These are phyloP conservation scores for Arctia plantaginis DNA, from an alignment of 2,888 invertebrate species.

Conservation along the genomic window DNA sequence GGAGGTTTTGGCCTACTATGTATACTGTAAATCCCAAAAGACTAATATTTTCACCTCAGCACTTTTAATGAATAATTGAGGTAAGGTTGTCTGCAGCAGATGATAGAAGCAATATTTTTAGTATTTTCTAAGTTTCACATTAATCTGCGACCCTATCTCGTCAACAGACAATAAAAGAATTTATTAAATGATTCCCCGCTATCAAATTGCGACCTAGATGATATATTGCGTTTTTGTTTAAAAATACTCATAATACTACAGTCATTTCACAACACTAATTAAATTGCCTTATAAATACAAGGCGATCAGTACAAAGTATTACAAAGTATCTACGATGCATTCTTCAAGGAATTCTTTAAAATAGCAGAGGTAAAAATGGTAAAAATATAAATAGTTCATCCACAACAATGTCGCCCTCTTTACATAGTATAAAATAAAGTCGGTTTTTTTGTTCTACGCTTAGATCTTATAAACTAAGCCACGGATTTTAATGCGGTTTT, in stretches of 20 bases:
- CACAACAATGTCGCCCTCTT: no score
- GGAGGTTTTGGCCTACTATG: no score
- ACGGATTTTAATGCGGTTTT: no score
- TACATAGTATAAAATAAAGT: no score
- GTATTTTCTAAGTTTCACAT: not conserved
- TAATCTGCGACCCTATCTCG: not conserved
- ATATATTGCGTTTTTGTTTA: not conserved
- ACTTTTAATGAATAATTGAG: not conserved
- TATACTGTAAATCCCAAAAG: not conserved
- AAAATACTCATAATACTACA: not conserved
- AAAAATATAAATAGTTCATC: no score
- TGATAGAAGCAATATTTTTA: not conserved
- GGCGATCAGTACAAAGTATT: no score
- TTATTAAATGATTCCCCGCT: not conserved
- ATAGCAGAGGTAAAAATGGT: no score
- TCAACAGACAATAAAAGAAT: not conserved
- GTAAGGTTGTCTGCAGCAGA: not conserved
- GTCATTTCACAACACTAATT: not conserved
- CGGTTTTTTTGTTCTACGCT: no score
- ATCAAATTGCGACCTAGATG: not conserved
- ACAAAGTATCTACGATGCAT: not conserved
- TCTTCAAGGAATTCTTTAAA: not conserved
- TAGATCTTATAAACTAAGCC: no score
- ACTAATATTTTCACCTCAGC: not conserved
- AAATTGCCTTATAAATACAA: no score